Evolutionary conservation across 2,888 invertebrate genomes (phyloP), one percentile per base, ranked within the genome.

Genomic region (Scaptodrosophila latifasciaeformis): DNA sequence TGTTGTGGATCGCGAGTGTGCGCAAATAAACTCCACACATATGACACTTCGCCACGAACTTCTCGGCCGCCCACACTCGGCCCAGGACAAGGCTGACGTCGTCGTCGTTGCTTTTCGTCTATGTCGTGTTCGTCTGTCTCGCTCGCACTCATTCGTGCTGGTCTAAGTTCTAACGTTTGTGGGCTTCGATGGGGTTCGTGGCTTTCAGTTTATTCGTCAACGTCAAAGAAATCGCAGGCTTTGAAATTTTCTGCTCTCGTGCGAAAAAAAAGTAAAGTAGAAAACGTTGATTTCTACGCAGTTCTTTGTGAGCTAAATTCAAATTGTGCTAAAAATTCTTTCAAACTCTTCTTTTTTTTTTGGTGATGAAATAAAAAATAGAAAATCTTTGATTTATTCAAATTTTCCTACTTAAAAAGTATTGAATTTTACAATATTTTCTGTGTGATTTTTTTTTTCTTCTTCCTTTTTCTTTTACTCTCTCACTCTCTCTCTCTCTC

Each of bases 131-230:
- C 34, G 49, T 35, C 19, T 34, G 46, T 49, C 40, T 21, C 9
- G 40, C 43, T 37, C 18, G 43, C 34, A 49, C 40, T 44, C 34
- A 53, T 24, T 21, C 48, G 35, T 24, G 9, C 52, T 49, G 17
- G 42, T 64, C 67, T 42, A 12, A 34, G 34, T 13, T n/a, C 34
- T 13, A 6, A 15, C 15, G 1, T 6, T 4, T 30, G 1, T 10
- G 9, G n/a, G 17, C 10, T 10, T 37, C 39, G 39, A n/a, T n/a
- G n/a, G n/a, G n/a, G n/a, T n/a, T n/a, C n/a, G n/a, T n/a, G n/a
- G n/a, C n/a, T n/a, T n/a, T 69, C 52, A 67, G 70, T 67, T 67
- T 58, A 61, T 66, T 69, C 63, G 70, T 60, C 55, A 69, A 50
- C 58, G 70, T 63, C 58, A 57, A 63, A 45, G 57, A 54, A 52